Base-by-base conservation (phyloP, 2,888 invertebrate genomes). In the Drosophila quinaria region DNA sequence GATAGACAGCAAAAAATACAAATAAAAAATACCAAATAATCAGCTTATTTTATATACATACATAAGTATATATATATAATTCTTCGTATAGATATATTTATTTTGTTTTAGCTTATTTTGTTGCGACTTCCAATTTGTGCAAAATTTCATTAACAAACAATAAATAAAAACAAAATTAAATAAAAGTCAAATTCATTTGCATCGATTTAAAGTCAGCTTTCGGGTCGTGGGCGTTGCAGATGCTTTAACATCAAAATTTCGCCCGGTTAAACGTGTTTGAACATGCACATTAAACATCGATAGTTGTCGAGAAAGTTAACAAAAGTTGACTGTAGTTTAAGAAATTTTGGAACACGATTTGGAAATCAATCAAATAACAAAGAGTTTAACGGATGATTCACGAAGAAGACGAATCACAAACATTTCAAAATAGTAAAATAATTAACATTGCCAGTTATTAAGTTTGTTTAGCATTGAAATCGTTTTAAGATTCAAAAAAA, bases 21-120 rank as follows among this genome's bases (percentile, higher is more conserved):
- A 25, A 25, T 5, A 6, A 25, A 41, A 69, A 66, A 70, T 51
- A 46, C 42, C 67, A 74, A 73, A 78, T 83, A 82, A 84, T 75
- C 80, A 81, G 84, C 83, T 82, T 82, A 81, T 67, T 44, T 33
- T 37, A 41, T 42, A 22, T 37, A 37, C n/a, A 8, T 29, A 0
- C 25, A 25, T 25, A 25, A 0, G 4, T 25, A 25, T 25, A 5
- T 25, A 6, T 25, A 1, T 25, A 25, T 25, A 29, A 39, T 49
- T 52, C 15, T 52, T 39, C 49, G 42, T 35, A 31, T 51, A 50
- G 49, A 69, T 70, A 68, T 70, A 10, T 44, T 67, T 49, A 47
- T 60, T 47, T 41, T 22, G 19, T 29, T 64, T 17, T 25, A n/a
- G 11, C 11, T 49, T 15, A 9, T 25, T 31, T 65, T 39, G 15